phyloP scores from a whole-genome alignment of 2,797 vertebrate genomes.

The Syngnathus acus region DNA sequence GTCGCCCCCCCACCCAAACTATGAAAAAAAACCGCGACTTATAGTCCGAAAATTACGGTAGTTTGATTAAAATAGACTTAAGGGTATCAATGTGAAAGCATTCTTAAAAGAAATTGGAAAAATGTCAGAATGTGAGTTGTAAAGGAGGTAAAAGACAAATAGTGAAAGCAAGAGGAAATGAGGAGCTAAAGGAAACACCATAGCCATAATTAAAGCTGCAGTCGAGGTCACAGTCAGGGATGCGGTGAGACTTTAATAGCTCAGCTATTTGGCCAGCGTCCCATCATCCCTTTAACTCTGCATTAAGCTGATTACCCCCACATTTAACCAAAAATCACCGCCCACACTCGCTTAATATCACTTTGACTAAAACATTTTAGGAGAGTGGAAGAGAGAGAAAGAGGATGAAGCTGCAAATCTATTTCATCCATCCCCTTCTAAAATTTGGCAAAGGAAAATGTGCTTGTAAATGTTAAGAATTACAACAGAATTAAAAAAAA shows the following conservation, averaged over 20 bases:
- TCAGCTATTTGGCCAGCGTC: constrained; percentile 63
- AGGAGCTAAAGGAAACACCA: constrained; percentile 50
- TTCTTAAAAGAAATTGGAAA: neutral
- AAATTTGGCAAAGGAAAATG: neutral
- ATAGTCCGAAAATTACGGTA: too few relatives aligned
- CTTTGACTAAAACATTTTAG: constrained; percentile 57
- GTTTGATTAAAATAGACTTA: neutral
- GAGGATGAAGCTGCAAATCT: constrained; percentile 29
- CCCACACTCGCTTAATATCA: constrained; percentile 56
- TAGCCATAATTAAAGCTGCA: constrained; percentile 63
- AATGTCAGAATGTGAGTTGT: neutral
- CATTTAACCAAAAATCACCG: constrained; percentile 66
- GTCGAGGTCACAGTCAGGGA: constrained; percentile 61
- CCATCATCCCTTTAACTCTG: constrained; percentile 69
- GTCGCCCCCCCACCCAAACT: too few relatives aligned
- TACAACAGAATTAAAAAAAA: neutral
- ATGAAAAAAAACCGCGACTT: too few relatives aligned
- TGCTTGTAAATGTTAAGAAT: neutral
- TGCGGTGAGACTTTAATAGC: constrained; percentile 61
- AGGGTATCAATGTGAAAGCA: neutral
- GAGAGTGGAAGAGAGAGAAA: constrained; percentile 27
- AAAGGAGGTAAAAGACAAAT: constrained; percentile 6
- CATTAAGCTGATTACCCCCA: constrained; percentile 72
- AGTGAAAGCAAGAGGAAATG: constrained; percentile 10
- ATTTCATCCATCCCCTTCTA: constrained; percentile 7